Base-by-base conservation (phyloP, 1,140 invertebrate genomes). In the Araneus ventricosus region DNA sequence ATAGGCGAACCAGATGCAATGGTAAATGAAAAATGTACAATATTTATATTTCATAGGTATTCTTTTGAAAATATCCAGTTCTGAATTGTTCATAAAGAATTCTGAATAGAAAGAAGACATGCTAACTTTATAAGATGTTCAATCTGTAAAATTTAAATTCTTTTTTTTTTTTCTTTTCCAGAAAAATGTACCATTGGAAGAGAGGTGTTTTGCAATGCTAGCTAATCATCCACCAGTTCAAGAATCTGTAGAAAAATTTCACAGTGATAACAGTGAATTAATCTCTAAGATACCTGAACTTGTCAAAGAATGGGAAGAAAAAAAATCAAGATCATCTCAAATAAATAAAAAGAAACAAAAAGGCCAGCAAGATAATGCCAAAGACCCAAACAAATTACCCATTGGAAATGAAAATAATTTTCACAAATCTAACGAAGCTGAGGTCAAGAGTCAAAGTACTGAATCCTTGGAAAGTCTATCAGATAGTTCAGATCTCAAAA, bases 161-260 rank as follows among this genome's bases (percentile, higher is more conserved):
- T 45, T 75, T 27, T 39, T 79, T 34, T 59, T 52, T 90, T 80
- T 24, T 17, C 3, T 34, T 20, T 5, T 34, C 1, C 37, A 90
- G 88, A 90, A 90, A 90, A 80, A 80, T 34, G 1, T 70, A 24
- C 22, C 88, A 34, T 4, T 90, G 30, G 88, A 90, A 59, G 88
- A 90, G 10, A 27, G 52, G 8, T 90, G 88, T 41, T 41, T 57
- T 52, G 67, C 88, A 20, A 80, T 90, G 45, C 45, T 90, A 59
- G 88, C 88, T 27, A 90, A 59, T 37, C 67, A 90, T 59, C 37
- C 30, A 34, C 41, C 70, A 22, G 88, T 90, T 80, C 45, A 90
- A n/a, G 20, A 34, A 59, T 39, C 39, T 45, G 88, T 90, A 4
- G 70, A 80, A 80, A 79, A 57, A 27, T 90, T 90, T 80, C 34